Conservation (phyloP, 1,140 invertebrate genomes). For the Brachionus paranguensis region DNA sequence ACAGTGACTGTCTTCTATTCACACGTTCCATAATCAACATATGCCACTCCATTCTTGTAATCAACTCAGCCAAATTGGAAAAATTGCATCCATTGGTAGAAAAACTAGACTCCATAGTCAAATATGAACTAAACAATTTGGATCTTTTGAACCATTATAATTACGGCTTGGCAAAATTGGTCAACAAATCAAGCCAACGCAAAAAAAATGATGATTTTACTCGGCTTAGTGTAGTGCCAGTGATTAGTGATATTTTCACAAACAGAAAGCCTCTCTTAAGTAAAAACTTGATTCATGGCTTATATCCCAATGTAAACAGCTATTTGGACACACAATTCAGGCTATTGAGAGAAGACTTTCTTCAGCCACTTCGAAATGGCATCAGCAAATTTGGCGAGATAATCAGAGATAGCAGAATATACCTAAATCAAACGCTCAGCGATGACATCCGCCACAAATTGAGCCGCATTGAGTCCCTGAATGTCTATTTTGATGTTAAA, state of each 20-base stretch:
- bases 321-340: slow-evolving; percentile 71
- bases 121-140: slow-evolving; percentile 11
- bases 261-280: slow-evolving; percentile 56
- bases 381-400: slow-evolving; percentile 45
- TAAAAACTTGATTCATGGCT: slow-evolving; percentile 61
- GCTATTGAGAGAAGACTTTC: slow-evolving; percentile 66
- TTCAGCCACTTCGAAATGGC: slow-evolving; percentile 54
- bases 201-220: slow-evolving; percentile 47
- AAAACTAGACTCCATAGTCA: neutral
- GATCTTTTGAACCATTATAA: neutral
- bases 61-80: neutral
- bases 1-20: neutral
- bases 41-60: neutral
- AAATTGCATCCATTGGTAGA: neutral
- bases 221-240: slow-evolving; percentile 47
- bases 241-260: slow-evolving; percentile 45
- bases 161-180: neutral
- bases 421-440: neutral
- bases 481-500: slow-evolving; percentile 35
- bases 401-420: neutral
- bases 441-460: neutral
- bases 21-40: neutral
- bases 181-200: neutral
- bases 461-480: neutral
- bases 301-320: slow-evolving; percentile 62